Percentiles rank a stretch among this genome's conserved stretches.
Evolutionary conservation across 1,140 invertebrate genomes (phyloP).

Genomic region (Cheumatopsyche charites): DNA sequence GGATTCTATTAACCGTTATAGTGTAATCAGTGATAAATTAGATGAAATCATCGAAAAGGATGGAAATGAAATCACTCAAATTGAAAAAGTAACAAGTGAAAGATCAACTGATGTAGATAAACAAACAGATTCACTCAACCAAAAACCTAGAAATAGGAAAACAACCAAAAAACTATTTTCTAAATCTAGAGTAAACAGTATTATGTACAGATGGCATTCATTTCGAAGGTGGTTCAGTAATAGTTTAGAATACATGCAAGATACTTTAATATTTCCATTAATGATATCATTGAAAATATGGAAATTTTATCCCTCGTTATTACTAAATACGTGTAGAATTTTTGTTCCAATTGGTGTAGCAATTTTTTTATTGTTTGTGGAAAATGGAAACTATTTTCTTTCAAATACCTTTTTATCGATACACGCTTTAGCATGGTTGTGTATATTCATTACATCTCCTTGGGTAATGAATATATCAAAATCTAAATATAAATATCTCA

Average conservation of each 20-base stretch:
- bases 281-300: slow-evolving; percentile 57
- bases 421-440: slow-evolving; percentile 58
- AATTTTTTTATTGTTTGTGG: slow-evolving; percentile 54
- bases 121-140: not conserved
- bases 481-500: slow-evolving; percentile 58
- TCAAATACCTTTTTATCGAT: slow-evolving; percentile 55
- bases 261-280: slow-evolving; percentile 58
- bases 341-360: slow-evolving; percentile 54
- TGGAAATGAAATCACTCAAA: slow-evolving; percentile 28
- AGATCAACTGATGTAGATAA: not conserved
- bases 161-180: not conserved
- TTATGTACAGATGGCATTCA: slow-evolving; percentile 56
- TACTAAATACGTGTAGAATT: slow-evolving; percentile 54
- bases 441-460: slow-evolving; percentile 56
- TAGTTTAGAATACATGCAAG: slow-evolving; percentile 55
- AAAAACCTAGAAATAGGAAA: slow-evolving; percentile 7
- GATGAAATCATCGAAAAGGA: slow-evolving; percentile 58
- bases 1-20: slow-evolving; percentile 61
- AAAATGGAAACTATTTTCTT: slow-evolving; percentile 53
- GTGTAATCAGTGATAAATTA: slow-evolving; percentile 58
- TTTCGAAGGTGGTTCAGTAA: slow-evolving; percentile 53
- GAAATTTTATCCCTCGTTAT: slow-evolving; percentile 58
- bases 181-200: slow-evolving; percentile 20
- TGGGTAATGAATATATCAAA: slow-evolving; percentile 58
- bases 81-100: slow-evolving; percentile 3